A percentile compares a stretch with the other conserved stretches of the same genome.
Conservation (phyloP, 2,113 vertebrate species). For the Arizona elegans region DNA sequence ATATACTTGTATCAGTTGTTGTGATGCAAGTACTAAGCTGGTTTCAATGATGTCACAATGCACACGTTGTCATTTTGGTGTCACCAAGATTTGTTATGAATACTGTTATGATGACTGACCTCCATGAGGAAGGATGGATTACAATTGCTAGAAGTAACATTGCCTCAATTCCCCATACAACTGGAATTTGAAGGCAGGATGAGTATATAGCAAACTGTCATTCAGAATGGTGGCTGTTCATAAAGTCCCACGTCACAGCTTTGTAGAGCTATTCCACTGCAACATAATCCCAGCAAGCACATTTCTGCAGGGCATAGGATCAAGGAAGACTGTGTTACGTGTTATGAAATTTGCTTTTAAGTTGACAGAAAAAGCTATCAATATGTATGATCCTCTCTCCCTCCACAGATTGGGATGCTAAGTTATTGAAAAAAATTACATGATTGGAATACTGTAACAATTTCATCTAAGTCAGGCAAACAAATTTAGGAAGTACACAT, state of each 20-base stretch:
- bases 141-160: not conserved
- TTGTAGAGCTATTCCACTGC: not conserved
- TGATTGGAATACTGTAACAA: not conserved
- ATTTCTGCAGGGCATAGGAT: not conserved
- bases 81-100: not conserved
- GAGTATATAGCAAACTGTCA: not conserved
- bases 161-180: not conserved
- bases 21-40: not conserved
- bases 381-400: not conserved
- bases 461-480: not conserved
- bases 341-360: constrained; percentile 13
- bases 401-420: not conserved
- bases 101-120: not conserved
- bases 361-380: not conserved
- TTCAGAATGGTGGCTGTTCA: not conserved
- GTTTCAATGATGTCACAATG: not conserved
- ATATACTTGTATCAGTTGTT: not conserved
- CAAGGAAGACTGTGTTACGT: not conserved
- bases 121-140: not conserved
- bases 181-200: not conserved
- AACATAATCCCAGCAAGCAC: not conserved
- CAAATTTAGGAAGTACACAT: not conserved
- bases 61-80: not conserved
- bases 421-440: not conserved
- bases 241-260: not conserved